Base-by-base conservation (phyloP, 1,140 invertebrate species). In the Tribolium madens region DNA sequence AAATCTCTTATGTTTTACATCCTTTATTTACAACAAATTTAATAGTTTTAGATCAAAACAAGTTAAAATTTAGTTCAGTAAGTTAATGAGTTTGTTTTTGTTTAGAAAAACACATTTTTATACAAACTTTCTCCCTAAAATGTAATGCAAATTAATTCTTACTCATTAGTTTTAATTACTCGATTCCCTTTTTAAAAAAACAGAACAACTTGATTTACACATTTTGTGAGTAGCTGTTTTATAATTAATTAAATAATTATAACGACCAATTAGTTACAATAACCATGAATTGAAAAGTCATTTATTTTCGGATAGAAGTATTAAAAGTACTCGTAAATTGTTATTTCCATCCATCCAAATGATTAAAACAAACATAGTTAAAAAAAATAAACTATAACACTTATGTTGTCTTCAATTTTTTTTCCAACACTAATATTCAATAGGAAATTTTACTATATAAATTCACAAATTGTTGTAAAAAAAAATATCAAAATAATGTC, bases 181-280 rank as follows among this genome's bases (percentile, higher is more conserved):
- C 10, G 9, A 18, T 17, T 10, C n/a, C 4, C 36, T 42, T 42
- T 42, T 42, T 42, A 42, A 42, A 21, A n/a, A 57, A 57, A 18
- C 18, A 57, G 52, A 57, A 57, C 52, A 57, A 57, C 52, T 18
- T 57, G 52, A 57, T 57, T 57, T 57, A 57, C 52, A 57, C 52
- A 57, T 57, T 57, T 57, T 57, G 7, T 21, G 2, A 12, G 18
- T 57, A 57, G 52, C 17, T 57, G 9, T 4, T 57, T 57, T 10
- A 1, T 17, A 57, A 57, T 57, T 57, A 57, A 57, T 57, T 57
- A 50, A 50, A 50, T 50, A 57, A 57, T 57, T 57, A 26, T 18
- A 57, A 57, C 52, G 52, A 17, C 52, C 15, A 57, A 57, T 57
- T 57, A 57, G 52, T 26, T 26, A 26, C 21, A 57, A 17, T 12